These are phyloP conservation scores for Garrulus glandarius DNA, from an alignment of 2,797 vertebrate genomes.

Conservation along the genomic window DNA sequence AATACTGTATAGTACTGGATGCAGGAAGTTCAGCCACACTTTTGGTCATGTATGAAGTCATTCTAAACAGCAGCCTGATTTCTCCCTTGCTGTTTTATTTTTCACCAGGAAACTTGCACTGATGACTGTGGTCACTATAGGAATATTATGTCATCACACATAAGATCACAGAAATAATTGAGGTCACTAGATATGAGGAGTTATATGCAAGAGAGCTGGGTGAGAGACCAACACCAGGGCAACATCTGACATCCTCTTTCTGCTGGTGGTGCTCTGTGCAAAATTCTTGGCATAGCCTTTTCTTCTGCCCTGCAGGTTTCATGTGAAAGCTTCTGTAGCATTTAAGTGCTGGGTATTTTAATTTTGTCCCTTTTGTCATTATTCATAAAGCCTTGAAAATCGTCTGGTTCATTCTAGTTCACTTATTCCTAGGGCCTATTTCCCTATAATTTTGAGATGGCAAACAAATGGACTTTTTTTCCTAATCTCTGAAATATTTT, in stretches of 20 bases:
- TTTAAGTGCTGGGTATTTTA: not conserved
- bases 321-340: no score
- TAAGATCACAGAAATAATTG: not conserved
- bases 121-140: not conserved
- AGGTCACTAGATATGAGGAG: not conserved
- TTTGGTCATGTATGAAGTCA: fast-evolving
- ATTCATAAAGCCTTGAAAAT: not conserved
- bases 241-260: not conserved
- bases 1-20: not conserved
- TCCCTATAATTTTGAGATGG: not conserved
- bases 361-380: not conserved
- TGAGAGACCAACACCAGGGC: not conserved
- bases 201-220: fast-evolving
- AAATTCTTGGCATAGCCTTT: fast-evolving
- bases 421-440: not conserved
- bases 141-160: not conserved
- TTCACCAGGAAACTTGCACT: not conserved
- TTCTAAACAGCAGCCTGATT: not conserved
- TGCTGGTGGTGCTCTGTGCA: not conserved
- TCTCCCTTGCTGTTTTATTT: not conserved
- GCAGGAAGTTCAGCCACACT: not conserved
- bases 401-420: not conserved
- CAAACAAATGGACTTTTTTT: not conserved
- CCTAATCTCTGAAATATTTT: fast-evolving
- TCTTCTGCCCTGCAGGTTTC: not conserved